These are phyloP conservation scores for Platorchestia sp. DNA, from an alignment of 1,140 invertebrate species.

Conservation along the genomic window DNA sequence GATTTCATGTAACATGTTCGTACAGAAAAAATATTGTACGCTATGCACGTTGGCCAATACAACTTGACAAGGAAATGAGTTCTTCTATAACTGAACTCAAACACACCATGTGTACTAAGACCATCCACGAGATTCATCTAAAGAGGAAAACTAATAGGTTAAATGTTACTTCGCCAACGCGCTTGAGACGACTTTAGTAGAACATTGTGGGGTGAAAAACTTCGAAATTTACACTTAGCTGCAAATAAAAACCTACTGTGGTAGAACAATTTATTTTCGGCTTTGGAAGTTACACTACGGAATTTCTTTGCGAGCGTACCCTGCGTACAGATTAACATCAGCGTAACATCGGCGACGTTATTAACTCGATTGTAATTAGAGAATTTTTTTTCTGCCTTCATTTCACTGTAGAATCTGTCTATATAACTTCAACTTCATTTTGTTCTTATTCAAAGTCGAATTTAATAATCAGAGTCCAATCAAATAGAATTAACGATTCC, in stretches of 20 bases:
- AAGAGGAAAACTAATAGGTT: neutral
- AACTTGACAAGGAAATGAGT: no score
- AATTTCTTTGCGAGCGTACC: neutral
- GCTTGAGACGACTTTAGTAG: neutral
- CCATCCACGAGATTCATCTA: neutral
- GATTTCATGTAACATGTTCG: neutral
- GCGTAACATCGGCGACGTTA: neutral
- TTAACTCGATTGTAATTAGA: neutral
- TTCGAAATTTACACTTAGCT: neutral
- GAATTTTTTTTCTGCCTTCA: neutral
- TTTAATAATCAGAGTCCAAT: neutral
- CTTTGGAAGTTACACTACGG: neutral
- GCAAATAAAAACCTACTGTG: neutral
- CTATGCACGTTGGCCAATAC: neutral
- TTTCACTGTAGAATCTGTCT: neutral
- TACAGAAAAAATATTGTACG: neutral
- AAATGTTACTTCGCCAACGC: no score
- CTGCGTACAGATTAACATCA: neutral
- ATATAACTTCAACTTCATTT: neutral
- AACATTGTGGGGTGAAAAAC: neutral
- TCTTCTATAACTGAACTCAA: neutral
- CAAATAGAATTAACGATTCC: neutral
- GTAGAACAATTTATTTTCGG: no score
- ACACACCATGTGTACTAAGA: neutral
- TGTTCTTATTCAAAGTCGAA: neutral